Percentiles rank a stretch among this genome's conserved stretches.
Conservation (phyloP, 2,113 vertebrate genomes). For the Cavia porcellus region DNA sequence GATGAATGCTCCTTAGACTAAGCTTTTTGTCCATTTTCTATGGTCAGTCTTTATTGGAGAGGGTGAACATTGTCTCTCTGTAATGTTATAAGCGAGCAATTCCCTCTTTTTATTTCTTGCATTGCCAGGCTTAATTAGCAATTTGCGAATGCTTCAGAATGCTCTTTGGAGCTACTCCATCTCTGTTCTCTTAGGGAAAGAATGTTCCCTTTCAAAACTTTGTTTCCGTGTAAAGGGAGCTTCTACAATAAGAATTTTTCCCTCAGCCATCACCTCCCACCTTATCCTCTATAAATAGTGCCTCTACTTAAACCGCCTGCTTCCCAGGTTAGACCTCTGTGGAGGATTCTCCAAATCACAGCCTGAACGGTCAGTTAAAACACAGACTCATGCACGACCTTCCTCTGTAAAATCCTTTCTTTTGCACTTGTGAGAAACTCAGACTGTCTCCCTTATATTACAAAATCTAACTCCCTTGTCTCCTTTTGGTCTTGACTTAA, state of each 20-base stretch:
- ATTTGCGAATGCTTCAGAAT: constrained; percentile 63
- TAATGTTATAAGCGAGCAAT: constrained; percentile 69
- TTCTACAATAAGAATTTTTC: neutral
- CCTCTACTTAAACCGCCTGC: neutral
- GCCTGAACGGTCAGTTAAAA: neutral
- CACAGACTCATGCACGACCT: neutral
- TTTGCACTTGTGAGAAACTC: neutral
- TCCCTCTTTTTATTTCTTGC: constrained; percentile 30
- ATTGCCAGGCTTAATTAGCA: constrained; percentile 77
- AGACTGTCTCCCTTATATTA: neutral
- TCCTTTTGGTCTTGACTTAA: neutral
- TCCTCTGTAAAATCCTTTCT: neutral
- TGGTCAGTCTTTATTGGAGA: constrained; percentile 77
- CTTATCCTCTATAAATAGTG: neutral
- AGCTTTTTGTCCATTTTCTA: constrained; percentile 80
- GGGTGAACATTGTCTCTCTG: constrained; percentile 76
- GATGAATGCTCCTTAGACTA: constrained; percentile 79
- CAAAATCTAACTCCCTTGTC: neutral
- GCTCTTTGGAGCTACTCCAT: constrained; percentile 74
- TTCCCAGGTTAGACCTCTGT: neutral
- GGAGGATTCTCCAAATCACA: neutral
- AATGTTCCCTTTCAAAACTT: neutral
- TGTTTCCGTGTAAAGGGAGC: neutral
- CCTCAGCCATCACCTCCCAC: neutral
- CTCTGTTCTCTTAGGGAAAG: constrained; percentile 74